A percentile compares a stretch with the other conserved stretches of the same genome.
These are phyloP conservation scores for Pantherophis vulpinus DNA, from an alignment of 2,797 vertebrate genomes.

Conservation along the genomic window DNA sequence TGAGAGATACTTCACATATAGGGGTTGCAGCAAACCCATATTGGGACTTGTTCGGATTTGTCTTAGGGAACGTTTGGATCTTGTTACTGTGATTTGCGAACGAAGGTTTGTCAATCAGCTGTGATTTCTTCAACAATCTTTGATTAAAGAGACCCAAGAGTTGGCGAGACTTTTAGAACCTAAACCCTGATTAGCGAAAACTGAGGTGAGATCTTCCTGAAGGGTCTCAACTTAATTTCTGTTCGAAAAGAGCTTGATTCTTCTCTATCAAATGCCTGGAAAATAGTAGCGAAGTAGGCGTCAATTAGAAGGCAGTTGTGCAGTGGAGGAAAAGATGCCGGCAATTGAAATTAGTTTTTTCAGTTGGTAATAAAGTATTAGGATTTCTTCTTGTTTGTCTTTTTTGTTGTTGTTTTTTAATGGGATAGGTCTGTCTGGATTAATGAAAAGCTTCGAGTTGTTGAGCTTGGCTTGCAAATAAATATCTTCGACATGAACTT, in stretches of 20 bases:
- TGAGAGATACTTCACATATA: background rate
- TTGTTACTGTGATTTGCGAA: background rate
- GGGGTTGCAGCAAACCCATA: background rate
- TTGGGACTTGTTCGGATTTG: background rate
- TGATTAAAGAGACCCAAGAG: background rate
- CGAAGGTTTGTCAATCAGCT: background rate
- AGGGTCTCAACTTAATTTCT: background rate
- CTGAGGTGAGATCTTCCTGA: background rate
- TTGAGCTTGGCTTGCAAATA: background rate
- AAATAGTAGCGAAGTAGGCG: background rate
- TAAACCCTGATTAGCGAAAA: background rate
- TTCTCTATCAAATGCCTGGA: background rate
- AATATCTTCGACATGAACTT: background rate
- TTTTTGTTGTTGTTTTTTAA: background rate
- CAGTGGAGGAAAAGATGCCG: background rate
- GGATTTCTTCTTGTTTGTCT: background rate
- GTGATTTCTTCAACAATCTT: background rate
- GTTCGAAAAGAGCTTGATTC: background rate
- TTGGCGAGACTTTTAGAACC: background rate
- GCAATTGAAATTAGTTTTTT: background rate
- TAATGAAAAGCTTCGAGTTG: background rate
- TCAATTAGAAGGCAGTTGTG: background rate
- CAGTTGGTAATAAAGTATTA: background rate
- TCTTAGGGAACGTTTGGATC: background rate
- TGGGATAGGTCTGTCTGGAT: background rate